phyloP scores from a whole-genome alignment of 2,888 invertebrate genomes.

The Acronicta alni region DNA sequence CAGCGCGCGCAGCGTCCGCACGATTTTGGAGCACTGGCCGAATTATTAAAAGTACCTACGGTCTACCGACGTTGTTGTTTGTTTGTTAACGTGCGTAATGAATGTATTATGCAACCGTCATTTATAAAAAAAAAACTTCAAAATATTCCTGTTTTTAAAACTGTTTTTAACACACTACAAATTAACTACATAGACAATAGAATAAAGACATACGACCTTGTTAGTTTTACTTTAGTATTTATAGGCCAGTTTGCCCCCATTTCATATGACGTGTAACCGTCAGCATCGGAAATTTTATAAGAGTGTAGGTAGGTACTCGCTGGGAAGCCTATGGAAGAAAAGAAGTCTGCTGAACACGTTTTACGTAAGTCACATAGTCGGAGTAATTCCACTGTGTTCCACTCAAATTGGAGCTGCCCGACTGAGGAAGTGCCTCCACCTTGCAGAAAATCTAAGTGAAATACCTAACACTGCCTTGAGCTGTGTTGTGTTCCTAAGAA shows the following conservation, averaged over 20 bases:
- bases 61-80: conserved; percentile 19
- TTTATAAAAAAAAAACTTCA: conserved; percentile 1
- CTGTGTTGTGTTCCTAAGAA: too few species aligned
- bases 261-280: conserved; percentile 20
- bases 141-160: background rate
- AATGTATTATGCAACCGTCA: conserved; percentile 38
- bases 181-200: too few species aligned
- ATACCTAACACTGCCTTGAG: too few species aligned
- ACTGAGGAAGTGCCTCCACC: too few species aligned
- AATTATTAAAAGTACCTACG: conserved; percentile 65
- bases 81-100: conserved; percentile 23
- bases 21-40: conserved; percentile 80
- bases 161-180: too few species aligned
- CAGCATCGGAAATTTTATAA: conserved; percentile 4
- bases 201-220: too few species aligned
- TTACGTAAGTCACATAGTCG: too few species aligned
- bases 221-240: conserved; percentile 15
- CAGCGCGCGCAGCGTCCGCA: conserved; percentile 70
- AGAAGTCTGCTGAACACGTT: too few species aligned
- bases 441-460: too few species aligned
- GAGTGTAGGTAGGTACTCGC: background rate
- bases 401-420: too few species aligned
- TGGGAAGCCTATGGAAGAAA: too few species aligned
- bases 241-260: conserved; percentile 8
- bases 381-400: too few species aligned